These are phyloP conservation scores for Pammene aurita DNA, from an alignment of 2,888 invertebrate genomes.

Conservation along the genomic window DNA sequence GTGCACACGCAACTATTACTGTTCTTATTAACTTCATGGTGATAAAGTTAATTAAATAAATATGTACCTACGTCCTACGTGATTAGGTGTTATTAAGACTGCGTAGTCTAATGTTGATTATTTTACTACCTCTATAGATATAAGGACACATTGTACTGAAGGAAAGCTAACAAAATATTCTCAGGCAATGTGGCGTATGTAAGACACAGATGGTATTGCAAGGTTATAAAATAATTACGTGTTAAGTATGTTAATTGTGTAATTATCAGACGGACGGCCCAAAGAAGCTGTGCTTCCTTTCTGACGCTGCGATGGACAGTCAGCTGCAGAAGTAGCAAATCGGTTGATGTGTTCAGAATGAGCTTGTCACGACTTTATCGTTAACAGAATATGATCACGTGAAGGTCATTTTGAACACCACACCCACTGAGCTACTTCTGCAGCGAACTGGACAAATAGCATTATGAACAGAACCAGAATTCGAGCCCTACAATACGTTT, in stretches of 20 bases:
- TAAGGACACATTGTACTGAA: slow-evolving; percentile 18
- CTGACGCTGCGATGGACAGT: neutral
- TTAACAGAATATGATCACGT: too few species aligned
- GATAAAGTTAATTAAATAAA: neutral
- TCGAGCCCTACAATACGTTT: too few species aligned
- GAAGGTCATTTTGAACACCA: too few species aligned
- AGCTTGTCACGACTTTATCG: too few species aligned
- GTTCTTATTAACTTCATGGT: neutral
- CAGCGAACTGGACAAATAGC: too few species aligned
- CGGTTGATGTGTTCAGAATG: too few species aligned
- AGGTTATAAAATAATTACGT: neutral
- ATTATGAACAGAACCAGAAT: too few species aligned
- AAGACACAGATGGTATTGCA: neutral
- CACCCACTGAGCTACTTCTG: too few species aligned
- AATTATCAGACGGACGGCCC: neutral
- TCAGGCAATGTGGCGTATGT: slow-evolving; percentile 2
- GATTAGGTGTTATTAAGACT: slow-evolving; percentile 14
- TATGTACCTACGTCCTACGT: neutral
- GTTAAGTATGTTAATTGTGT: slow-evolving; percentile 9
- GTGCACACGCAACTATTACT: too few species aligned
- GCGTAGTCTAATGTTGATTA: slow-evolving; percentile 19
- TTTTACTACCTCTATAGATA: slow-evolving; percentile 31
- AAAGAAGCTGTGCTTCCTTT: slow-evolving; percentile 19
- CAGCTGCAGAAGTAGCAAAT: too few species aligned
- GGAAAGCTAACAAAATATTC: neutral